Conservation (phyloP, 1,140 invertebrate species). For the Lepidurus couesii region DNA sequence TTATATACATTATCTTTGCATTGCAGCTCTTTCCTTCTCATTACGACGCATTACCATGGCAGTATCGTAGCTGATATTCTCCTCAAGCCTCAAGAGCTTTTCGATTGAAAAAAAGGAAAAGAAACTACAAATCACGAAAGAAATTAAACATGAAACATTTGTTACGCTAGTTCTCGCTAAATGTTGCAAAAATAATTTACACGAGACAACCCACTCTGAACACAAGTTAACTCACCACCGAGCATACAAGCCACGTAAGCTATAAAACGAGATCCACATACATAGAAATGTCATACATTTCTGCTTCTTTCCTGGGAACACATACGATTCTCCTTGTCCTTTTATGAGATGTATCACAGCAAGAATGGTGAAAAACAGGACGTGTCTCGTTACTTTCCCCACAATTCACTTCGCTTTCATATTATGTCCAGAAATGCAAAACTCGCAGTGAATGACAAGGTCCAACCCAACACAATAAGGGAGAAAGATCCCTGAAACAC, state of each 20-base stretch:
- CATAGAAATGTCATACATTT: neutral
- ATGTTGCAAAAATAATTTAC: neutral
- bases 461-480: neutral
- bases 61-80: conserved; percentile 9
- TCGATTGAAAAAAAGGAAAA: neutral
- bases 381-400: neutral
- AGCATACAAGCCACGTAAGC: neutral
- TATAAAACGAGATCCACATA: neutral
- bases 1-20: neutral
- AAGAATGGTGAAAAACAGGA: neutral
- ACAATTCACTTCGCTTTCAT: neutral
- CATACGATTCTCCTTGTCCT: neutral
- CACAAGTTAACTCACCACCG: neutral
- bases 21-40: neutral
- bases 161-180: neutral
- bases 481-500: conserved; percentile 9
- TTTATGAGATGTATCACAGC: conserved; percentile 8
- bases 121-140: neutral
- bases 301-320: neutral
- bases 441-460: neutral
- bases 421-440: conserved; percentile 1
- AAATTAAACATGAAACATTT: neutral
- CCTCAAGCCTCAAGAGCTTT: neutral
- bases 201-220: neutral
- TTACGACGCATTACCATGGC: neutral